A percentile compares a stretch with the other conserved stretches of the same genome.
Conservation (phyloP, 2,888 invertebrate species). For the Neoitamus cyanurus region DNA sequence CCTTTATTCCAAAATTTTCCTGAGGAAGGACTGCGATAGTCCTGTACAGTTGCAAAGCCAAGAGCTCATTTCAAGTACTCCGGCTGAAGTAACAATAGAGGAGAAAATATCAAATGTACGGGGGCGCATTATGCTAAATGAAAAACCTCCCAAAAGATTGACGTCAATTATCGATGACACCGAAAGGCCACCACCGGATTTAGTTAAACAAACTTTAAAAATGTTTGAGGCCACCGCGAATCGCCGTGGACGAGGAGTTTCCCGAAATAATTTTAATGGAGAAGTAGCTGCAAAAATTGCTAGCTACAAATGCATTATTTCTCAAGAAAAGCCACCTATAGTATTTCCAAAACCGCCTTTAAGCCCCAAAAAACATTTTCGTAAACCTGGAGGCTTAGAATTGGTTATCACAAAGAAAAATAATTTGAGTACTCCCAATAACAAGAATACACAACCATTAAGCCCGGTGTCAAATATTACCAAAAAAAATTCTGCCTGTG, state of each 20-base stretch:
- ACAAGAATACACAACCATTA: conserved; percentile 50
- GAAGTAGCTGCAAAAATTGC: conserved; percentile 76
- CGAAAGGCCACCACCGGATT: conserved; percentile 88
- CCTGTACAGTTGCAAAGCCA: not conserved
- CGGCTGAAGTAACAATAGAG: conserved; percentile 62
- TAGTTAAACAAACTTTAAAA: conserved; percentile 85
- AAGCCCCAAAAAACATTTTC: conserved; percentile 58
- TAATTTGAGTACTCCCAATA: not conserved
- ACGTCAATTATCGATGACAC: conserved; percentile 76
- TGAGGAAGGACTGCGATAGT: not conserved
- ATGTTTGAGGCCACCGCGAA: conserved; percentile 81
- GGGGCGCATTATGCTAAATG: conserved; percentile 66
- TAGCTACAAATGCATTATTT: conserved; percentile 73
- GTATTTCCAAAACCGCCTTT: conserved; percentile 67
- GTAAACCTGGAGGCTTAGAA: conserved; percentile 55
- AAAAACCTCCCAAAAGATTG: conserved; percentile 70
- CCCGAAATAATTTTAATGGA: conserved; percentile 63
- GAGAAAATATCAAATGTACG: conserved; percentile 65
- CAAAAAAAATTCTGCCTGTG: conserved; percentile 45
- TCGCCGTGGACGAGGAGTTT: conserved; percentile 67
- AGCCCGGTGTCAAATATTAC: conserved; percentile 50
- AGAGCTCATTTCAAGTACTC: not conserved
- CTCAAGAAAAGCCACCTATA: conserved; percentile 70
- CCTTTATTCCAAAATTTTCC: not conserved
- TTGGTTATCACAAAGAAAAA: conserved; percentile 45